Conservation (phyloP, 2,797 vertebrate genomes). For the Petrocephalus schoutedeni region DNA sequence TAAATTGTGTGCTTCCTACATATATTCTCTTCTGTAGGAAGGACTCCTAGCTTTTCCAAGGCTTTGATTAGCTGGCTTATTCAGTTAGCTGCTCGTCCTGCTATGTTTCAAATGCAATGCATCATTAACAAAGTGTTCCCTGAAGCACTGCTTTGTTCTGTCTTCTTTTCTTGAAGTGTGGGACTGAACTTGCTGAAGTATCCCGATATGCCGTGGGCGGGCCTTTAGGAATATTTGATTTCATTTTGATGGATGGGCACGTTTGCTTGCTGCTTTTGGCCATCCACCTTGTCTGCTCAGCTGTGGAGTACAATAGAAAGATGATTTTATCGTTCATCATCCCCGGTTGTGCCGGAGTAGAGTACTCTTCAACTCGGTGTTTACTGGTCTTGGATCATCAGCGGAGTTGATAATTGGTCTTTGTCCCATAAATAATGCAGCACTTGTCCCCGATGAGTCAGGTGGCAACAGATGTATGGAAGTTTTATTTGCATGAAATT, state of each 20-base stretch:
- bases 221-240: neutral
- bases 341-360: neutral
- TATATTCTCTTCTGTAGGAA: neutral
- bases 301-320: neutral
- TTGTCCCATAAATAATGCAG: neutral
- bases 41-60: neutral
- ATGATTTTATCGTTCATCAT: neutral
- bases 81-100: neutral
- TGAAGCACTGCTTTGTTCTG: neutral
- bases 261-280: neutral
- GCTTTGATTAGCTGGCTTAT: neutral
- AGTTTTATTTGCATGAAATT: neutral
- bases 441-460: neutral
- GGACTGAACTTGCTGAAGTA: neutral
- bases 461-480: neutral
- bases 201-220: neutral
- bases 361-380: neutral
- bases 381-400: neutral
- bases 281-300: neutral
- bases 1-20: neutral
- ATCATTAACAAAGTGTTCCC: neutral
- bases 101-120: neutral
- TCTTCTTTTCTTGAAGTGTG: neutral
- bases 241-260: neutral
- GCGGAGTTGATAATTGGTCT: neutral